Evolutionary conservation across 1,140 invertebrate species (phyloP).

Genomic region (Hydropsyche tenuis): DNA sequence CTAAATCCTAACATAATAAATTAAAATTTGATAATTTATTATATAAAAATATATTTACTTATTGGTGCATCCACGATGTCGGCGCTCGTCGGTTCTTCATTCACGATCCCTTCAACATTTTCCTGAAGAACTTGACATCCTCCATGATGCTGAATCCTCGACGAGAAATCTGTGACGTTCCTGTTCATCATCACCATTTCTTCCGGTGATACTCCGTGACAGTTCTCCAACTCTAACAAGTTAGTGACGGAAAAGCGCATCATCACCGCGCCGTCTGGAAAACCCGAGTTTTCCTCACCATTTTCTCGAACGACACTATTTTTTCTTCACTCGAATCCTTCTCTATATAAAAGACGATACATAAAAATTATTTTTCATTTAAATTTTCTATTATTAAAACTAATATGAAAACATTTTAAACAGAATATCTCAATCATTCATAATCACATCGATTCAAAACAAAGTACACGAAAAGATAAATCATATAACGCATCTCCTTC

Average conservation of each 20-base stretch:
- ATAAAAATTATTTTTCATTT: no score
- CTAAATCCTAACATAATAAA: not conserved
- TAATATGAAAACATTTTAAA: no score
- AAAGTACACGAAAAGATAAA: no score
- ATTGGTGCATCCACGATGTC: not conserved
- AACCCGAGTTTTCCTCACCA: not conserved
- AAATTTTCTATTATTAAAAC: no score
- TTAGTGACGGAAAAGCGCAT: conserved; percentile 44
- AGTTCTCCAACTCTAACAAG: conserved; percentile 37
- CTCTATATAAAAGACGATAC: no score
- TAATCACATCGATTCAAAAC: no score
- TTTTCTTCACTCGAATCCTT: no score
- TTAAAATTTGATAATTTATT: not conserved
- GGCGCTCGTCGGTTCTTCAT: not conserved
- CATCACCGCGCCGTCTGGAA: conserved; percentile 22
- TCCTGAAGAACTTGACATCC: not conserved
- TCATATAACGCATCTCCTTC: no score
- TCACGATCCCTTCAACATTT: not conserved
- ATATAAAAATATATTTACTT: not conserved
- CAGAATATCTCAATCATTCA: no score
- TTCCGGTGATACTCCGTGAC: not conserved
- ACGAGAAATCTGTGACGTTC: conserved; percentile 2
- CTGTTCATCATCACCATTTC: conserved; percentile 36
- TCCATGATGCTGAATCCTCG: conserved; percentile 12
- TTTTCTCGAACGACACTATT: no score